Percentiles rank a stretch among this genome's conserved stretches.
Conservation (phyloP, 92 coral and sea anemone species). For the Anthopleura xanthogrammica region DNA sequence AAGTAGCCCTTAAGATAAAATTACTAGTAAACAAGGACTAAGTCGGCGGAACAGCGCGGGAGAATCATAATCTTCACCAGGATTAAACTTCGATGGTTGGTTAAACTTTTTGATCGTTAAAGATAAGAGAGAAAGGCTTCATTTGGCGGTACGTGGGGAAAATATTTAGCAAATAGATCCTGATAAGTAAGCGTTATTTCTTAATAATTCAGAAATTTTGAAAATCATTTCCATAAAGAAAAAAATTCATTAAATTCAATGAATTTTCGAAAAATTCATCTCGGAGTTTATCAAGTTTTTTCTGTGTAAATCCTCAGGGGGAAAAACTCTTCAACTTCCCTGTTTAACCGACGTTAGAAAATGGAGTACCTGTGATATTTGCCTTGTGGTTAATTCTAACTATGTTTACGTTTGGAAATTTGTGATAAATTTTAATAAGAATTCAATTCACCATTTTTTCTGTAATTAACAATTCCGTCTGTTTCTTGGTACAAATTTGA, state of each 20-base stretch:
- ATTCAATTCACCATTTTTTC: conserved; percentile 7
- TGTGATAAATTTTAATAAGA: conserved; percentile 29
- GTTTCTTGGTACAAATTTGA: not conserved
- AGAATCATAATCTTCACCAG: not conserved
- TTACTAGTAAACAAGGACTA: conserved; percentile 18
- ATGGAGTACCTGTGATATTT: not conserved
- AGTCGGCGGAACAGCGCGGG: not conserved
- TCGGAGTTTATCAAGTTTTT: not conserved
- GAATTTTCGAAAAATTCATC: not conserved
- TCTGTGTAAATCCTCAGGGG: not conserved
- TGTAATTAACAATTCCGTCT: conserved; percentile 23
- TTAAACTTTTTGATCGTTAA: conserved; percentile 3
- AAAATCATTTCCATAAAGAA: not conserved
- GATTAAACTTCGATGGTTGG: not conserved
- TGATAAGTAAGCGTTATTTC: conserved; percentile 14
- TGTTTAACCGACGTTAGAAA: not conserved
- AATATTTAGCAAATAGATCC: not conserved
- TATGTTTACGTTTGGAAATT: conserved; percentile 27
- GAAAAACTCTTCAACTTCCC: not conserved
- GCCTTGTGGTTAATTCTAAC: not conserved
- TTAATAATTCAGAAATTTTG: conserved; percentile 9
- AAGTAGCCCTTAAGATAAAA: conserved; percentile 28
- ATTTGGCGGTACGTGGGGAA: not conserved
- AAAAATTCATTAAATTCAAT: not conserved
- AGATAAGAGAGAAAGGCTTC: not conserved